Evolutionary conservation across 2,888 invertebrate genomes (phyloP).

Genomic region (Sericinus montela): DNA sequence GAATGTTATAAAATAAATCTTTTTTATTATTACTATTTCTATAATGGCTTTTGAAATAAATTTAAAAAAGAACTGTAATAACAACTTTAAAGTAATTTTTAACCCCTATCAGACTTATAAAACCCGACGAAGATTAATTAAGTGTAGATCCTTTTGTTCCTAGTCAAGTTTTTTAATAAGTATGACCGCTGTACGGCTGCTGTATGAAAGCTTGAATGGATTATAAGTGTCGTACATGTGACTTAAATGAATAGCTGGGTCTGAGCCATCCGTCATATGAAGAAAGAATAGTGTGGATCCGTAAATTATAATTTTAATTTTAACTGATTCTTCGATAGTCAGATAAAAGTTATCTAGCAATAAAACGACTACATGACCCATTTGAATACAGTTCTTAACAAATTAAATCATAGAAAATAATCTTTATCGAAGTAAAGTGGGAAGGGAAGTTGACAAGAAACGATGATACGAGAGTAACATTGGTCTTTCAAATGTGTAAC

Average conservation of each 20-base stretch:
- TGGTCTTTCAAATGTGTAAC: too few relatives aligned
- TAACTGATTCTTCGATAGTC: too few relatives aligned
- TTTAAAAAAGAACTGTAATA: slow-evolving; percentile 14
- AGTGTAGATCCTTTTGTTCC: slow-evolving; percentile 18
- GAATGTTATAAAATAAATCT: too few relatives aligned
- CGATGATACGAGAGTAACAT: too few relatives aligned
- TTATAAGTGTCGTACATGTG: slow-evolving; percentile 62
- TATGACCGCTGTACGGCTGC: slow-evolving; percentile 24
- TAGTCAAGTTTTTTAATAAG: slow-evolving; percentile 22
- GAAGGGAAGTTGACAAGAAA: too few relatives aligned
- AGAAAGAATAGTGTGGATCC: slow-evolving; percentile 36
- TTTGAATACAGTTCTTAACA: too few relatives aligned
- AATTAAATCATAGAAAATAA: too few relatives aligned
- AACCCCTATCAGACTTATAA: slow-evolving; percentile 19
- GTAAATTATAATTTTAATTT: too few relatives aligned
- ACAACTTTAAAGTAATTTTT: slow-evolving; percentile 14
- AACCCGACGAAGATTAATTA: slow-evolving; percentile 19
- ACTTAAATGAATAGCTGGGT: slow-evolving; percentile 60
- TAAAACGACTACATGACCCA: too few relatives aligned
- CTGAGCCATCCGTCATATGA: slow-evolving; percentile 50
- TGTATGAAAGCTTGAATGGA: slow-evolving; percentile 48
- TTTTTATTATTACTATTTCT: slow-evolving; percentile 8
- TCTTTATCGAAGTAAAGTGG: too few relatives aligned
- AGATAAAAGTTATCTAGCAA: too few relatives aligned
- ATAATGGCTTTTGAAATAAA: slow-evolving; percentile 15